These are phyloP conservation scores for Sthenelais limicola DNA, from an alignment of 2,888 invertebrate genomes.

Conservation along the genomic window DNA sequence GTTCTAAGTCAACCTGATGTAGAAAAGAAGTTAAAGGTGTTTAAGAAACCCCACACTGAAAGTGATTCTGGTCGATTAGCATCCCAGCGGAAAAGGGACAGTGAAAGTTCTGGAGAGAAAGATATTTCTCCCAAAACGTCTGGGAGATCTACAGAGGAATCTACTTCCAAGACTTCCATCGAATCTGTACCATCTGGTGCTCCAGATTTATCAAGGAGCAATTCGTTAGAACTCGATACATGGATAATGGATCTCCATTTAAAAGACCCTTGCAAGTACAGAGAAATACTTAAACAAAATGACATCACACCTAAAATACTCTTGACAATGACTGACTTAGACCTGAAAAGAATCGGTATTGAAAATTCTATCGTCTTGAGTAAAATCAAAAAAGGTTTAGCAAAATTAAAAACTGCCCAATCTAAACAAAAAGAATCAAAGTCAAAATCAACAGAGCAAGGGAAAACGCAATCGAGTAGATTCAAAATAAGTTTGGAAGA, in stretches of 20 bases:
- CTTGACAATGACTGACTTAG: constrained; percentile 13
- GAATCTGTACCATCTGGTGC: too few species aligned
- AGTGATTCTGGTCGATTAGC: too few species aligned
- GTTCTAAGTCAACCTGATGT: constrained; percentile 13
- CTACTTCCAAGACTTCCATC: too few species aligned
- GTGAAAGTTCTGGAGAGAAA: too few species aligned
- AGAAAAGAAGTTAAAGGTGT: constrained; percentile 24
- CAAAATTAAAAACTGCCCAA: background rate
- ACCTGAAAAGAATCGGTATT: constrained; percentile 8
- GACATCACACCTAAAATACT: background rate
- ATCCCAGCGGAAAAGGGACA: too few species aligned
- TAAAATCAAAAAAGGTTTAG: background rate
- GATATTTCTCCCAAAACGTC: too few species aligned
- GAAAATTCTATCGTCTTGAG: background rate
- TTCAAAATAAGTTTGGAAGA: too few species aligned
- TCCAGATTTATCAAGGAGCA: too few species aligned
- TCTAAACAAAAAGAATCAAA: background rate
- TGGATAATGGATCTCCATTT: constrained; percentile 8
- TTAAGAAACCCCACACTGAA: constrained; percentile 4
- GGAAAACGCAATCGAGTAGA: background rate
- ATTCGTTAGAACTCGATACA: background rate
- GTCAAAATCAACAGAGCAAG: background rate
- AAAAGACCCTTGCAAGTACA: background rate
- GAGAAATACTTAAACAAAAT: background rate
- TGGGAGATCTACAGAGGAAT: too few species aligned